Conservation (phyloP, 2,113 vertebrate genomes). For the Phodopus roborovskii region DNA sequence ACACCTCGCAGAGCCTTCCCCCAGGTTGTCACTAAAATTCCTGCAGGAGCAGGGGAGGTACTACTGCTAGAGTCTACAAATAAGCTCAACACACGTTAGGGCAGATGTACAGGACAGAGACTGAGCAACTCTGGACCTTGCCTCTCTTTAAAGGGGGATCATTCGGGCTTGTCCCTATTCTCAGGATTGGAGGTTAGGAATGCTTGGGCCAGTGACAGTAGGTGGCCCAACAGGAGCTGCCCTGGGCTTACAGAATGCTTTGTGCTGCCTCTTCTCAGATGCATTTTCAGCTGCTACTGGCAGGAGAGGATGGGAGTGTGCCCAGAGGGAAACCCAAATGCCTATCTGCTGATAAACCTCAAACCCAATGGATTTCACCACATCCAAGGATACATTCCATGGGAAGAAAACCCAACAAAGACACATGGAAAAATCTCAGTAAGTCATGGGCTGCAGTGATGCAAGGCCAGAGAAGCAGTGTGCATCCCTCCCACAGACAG, state of each 20-base stretch:
- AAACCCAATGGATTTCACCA: not conserved
- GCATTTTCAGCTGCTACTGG: not conserved
- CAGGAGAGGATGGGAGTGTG: not conserved
- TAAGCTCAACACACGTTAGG: not conserved
- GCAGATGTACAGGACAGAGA: not conserved
- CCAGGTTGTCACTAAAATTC: no score
- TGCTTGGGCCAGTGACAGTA: not conserved
- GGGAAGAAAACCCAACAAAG: constrained; percentile 10
- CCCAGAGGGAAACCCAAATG: not conserved
- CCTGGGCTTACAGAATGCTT: not conserved
- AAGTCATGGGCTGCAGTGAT: not conserved
- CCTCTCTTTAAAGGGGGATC: not conserved
- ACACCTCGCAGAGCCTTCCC: not conserved
- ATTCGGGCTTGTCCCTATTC: not conserved
- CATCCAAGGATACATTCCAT: not conserved
- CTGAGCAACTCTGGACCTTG: not conserved
- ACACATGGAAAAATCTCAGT: not conserved
- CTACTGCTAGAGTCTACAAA: not conserved
- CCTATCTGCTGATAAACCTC: not conserved
- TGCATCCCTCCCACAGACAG: no score
- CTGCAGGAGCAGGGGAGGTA: not conserved
- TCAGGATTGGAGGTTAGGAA: not conserved
- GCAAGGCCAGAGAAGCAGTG: not conserved
- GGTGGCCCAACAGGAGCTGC: not conserved
- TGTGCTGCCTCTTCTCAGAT: not conserved